These are phyloP conservation scores for Haliclystus octoradiatus DNA, from an alignment of 30 jellyfish, hydroid and myxozoan genomes.

Conservation along the genomic window DNA sequence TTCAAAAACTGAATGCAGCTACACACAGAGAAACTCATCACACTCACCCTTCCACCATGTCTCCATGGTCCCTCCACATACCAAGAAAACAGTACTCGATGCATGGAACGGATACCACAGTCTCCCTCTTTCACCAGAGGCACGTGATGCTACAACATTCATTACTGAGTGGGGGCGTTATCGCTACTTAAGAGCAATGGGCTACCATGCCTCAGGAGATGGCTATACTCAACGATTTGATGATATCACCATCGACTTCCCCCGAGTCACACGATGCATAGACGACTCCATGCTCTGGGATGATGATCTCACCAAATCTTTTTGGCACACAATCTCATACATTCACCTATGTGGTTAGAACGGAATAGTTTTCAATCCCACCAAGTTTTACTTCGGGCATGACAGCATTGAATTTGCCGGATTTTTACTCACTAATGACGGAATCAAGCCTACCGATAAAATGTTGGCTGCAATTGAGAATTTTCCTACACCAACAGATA, in stretches of 20 bases:
- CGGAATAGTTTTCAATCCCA: not conserved
- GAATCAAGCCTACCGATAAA: not conserved
- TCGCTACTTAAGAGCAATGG: constrained; percentile 13
- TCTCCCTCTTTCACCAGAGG: constrained; percentile 28
- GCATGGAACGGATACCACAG: constrained; percentile 48
- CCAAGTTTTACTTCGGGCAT: not conserved
- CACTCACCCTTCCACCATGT: constrained; percentile 27
- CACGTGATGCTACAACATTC: constrained; percentile 15
- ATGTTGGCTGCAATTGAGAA: not conserved
- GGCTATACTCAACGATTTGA: constrained; percentile 22
- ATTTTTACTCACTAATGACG: not conserved
- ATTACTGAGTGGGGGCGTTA: constrained; percentile 14
- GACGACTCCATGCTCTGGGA: not conserved
- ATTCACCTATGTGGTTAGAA: not conserved
- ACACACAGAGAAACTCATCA: constrained; percentile 26
- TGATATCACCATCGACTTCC: constrained; percentile 5
- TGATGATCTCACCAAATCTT: not conserved
- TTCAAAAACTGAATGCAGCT: constrained; percentile 18
- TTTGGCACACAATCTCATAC: not conserved
- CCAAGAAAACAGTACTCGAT: constrained; percentile 16
- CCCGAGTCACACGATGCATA: not conserved
- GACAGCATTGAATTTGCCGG: not conserved
- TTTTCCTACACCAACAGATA: not conserved
- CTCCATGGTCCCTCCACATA: constrained; percentile 1
- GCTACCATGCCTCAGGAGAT: constrained; percentile 22